A percentile compares a stretch with the other conserved stretches of the same genome.
Evolutionary conservation across 2,797 vertebrate genomes (phyloP).

Genomic region (Thunnus albacares): DNA sequence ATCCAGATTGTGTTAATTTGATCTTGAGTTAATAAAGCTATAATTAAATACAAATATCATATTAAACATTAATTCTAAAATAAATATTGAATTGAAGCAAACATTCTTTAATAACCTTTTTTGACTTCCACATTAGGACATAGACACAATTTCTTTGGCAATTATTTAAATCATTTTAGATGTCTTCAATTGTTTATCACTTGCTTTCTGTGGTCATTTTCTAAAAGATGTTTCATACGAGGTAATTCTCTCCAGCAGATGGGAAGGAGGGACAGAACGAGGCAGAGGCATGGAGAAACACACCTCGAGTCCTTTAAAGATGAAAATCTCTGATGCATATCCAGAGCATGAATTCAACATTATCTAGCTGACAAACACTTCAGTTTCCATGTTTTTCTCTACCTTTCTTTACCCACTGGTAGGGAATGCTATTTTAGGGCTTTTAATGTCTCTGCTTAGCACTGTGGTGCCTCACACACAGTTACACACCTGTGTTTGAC

Average conservation of each 20-base stretch:
- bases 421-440: constrained; percentile 11
- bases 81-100: not conserved
- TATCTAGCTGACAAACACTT: constrained; percentile 5
- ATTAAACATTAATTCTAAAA: not conserved
- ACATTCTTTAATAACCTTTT: not conserved
- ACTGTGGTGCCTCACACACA: not conserved
- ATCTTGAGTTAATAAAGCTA: not conserved
- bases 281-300: not conserved
- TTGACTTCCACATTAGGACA: not conserved
- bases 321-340: constrained; percentile 29
- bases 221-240: not conserved
- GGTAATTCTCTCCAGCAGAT: constrained; percentile 44
- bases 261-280: constrained; percentile 34
- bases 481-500: constrained; percentile 17
- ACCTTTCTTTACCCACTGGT: not conserved
- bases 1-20: not conserved
- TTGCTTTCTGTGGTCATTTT: not conserved
- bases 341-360: constrained; percentile 19
- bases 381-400: not conserved
- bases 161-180: constrained; percentile 2
- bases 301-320: constrained; percentile 35
- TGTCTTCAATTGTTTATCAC: not conserved
- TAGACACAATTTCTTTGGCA: not conserved
- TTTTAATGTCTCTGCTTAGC: constrained; percentile 17
- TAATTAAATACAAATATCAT: not conserved